Conservation (phyloP, 2,888 invertebrate genomes). For the Hymenopus coronatus region DNA sequence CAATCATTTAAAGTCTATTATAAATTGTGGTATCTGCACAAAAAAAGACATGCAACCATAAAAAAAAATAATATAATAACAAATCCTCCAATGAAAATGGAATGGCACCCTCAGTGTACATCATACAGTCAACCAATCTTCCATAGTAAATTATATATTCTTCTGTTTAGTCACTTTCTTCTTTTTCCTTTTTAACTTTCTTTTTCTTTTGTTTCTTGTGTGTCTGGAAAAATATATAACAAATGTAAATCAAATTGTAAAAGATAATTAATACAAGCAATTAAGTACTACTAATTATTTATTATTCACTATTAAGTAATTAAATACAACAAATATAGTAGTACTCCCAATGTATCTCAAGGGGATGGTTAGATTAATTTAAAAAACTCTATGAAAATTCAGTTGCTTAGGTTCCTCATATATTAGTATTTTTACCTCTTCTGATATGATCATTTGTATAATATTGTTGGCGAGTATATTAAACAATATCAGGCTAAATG, state of each 20-base stretch:
- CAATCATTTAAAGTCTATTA: background rate
- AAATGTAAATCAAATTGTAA: background rate
- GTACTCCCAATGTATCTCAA: too few relatives aligned
- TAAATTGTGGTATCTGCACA: background rate
- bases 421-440: too few relatives aligned
- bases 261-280: too few relatives aligned
- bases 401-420: too few relatives aligned
- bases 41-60: background rate
- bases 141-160: background rate
- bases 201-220: constrained; percentile 70
- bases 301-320: too few relatives aligned
- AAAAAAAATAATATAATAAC: background rate
- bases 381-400: too few relatives aligned
- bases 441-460: too few relatives aligned
- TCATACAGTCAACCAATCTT: background rate
- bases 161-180: background rate
- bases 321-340: too few relatives aligned
- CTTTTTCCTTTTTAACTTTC: constrained; percentile 73
- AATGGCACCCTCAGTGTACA: background rate
- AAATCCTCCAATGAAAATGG: background rate
- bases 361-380: too few relatives aligned
- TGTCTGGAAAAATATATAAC: constrained; percentile 40
- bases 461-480: too few relatives aligned
- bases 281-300: too few relatives aligned
- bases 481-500: too few relatives aligned